A percentile compares a stretch with the other conserved stretches of the same genome.
phyloP scores from a whole-genome alignment of 1,140 invertebrate genomes.

The Palaemon carinicauda region DNA sequence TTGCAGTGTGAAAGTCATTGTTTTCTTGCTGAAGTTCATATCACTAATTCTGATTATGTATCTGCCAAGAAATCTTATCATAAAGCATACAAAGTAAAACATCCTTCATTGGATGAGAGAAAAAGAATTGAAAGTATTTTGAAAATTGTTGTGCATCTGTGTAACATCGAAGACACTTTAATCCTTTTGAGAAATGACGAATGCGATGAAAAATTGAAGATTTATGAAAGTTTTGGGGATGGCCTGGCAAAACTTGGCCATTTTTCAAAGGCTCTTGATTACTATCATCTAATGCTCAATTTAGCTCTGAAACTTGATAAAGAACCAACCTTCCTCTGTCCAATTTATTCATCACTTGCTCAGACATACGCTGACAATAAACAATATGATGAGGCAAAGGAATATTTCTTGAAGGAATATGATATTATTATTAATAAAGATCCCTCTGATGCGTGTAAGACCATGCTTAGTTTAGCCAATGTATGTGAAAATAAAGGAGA shows the following conservation, averaged over 20 bases:
- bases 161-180: constrained; percentile 74
- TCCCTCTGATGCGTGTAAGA: constrained; percentile 75
- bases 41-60: constrained; percentile 75
- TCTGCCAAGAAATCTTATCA: constrained; percentile 75
- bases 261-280: constrained; percentile 77
- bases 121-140: constrained; percentile 72
- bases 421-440: constrained; percentile 72
- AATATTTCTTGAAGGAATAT: constrained; percentile 82
- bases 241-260: constrained; percentile 74
- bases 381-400: constrained; percentile 77
- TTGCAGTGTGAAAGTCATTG: constrained; percentile 42
- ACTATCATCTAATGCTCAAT: constrained; percentile 81
- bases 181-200: constrained; percentile 68
- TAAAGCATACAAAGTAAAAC: constrained; percentile 78
- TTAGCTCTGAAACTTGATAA: constrained; percentile 69
- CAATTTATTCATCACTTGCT: constrained; percentile 85
- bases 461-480: constrained; percentile 75
- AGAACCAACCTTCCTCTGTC: constrained; percentile 72
- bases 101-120: constrained; percentile 70
- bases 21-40: constrained; percentile 64
- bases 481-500: constrained; percentile 72
- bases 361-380: constrained; percentile 86
- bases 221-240: constrained; percentile 87
- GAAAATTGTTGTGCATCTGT: constrained; percentile 73
- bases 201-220: constrained; percentile 69